Evolutionary conservation across 92 coral and sea anemone genomes (phyloP), one percentile per base, ranked within the genome.

Genomic region (Ricordea florida): DNA sequence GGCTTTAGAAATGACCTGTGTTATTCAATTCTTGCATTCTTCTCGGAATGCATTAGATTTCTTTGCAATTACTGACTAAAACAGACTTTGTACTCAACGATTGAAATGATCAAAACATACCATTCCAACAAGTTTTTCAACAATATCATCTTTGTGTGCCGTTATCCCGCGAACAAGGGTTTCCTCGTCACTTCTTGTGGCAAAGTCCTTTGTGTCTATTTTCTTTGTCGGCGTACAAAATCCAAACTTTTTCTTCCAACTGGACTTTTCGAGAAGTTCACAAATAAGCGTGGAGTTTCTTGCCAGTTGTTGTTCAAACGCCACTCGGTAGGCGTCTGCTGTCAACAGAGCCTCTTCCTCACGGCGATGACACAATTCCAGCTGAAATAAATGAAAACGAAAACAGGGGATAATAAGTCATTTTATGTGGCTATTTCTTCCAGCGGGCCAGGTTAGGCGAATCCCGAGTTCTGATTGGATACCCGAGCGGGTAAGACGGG

Each of bases 321-420:
- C 97, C 7, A 87, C 75, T 13, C 97, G 89, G 62, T 91, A 91
- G 0, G 97, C 89, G 43, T 91, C 97, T 0, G 90, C 90, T 16
- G 93, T 61, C 23, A 91, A 79, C 9, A 85, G 88, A 1, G 93
- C 93, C 61, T 91, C 97, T 2, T 87, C 97, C 48, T 91, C 92
- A 8, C 79, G 80, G 2, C 74, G 85, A 10, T 80, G 83, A 36
- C 81, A 52, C 3, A 45, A 16, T 41, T 83, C 88, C 46, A 91
- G 77, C 97, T 91, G 30, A 10, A 20, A 20, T 24, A 20, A n/a
- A n/a, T 13, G 72, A 2, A 10, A 28, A 21, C 4, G 25, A 10
- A 24, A 42, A 25, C n/a, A n/a, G n/a, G n/a, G 44, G n/a, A 37
- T 37, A 37, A 37, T 37, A n/a, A 37, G n/a, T 37, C n/a, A 8